Evolutionary conservation across 2,888 invertebrate species (phyloP).

Genomic region (Liopterus haemorrhoidalis): DNA sequence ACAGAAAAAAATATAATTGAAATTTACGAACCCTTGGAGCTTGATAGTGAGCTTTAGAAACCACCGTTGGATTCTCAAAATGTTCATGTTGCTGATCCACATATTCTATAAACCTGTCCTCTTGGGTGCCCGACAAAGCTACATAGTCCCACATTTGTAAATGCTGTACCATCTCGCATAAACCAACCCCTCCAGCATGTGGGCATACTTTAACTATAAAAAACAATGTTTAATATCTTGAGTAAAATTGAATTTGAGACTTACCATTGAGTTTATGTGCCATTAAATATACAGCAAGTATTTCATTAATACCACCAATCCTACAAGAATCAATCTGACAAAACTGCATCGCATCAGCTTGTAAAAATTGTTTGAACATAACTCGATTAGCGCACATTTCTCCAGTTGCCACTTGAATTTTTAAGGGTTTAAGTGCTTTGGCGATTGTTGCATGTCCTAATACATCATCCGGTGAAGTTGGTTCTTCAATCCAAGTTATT

Average conservation of each 20-base stretch:
- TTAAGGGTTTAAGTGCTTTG: conserved; percentile 63
- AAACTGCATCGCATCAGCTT: conserved; percentile 72
- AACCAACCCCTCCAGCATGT: conserved; percentile 90
- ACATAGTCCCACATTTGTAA: conserved; percentile 84
- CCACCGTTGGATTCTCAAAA: conserved; percentile 66
- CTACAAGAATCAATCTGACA: conserved; percentile 89
- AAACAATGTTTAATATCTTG: conserved; percentile 9
- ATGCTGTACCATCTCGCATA: conserved; percentile 92
- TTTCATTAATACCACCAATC: conserved; percentile 83
- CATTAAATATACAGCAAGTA: conserved; percentile 81
- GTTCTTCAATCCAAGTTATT: conserved; percentile 87
- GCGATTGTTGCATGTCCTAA: conserved; percentile 79
- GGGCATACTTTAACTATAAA: conserved; percentile 82
- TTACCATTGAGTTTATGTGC: conserved; percentile 75
- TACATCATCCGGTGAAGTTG: conserved; percentile 86
- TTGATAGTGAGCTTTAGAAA: conserved; percentile 66
- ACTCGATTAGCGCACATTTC: conserved; percentile 90
- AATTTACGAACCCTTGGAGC: conserved; percentile 65
- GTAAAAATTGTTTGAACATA: conserved; percentile 86
- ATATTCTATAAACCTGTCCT: conserved; percentile 74
- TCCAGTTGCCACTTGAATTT: conserved; percentile 84
- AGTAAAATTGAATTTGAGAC: conserved; percentile 2
- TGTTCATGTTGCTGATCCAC: conserved; percentile 89
- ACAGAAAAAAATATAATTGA: no score
- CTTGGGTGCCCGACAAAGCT: conserved; percentile 62